Evolutionary conservation across 30 jellyfish, hydroid and myxozoan genomes (phyloP).

Genomic region (Cassiopea andromeda): DNA sequence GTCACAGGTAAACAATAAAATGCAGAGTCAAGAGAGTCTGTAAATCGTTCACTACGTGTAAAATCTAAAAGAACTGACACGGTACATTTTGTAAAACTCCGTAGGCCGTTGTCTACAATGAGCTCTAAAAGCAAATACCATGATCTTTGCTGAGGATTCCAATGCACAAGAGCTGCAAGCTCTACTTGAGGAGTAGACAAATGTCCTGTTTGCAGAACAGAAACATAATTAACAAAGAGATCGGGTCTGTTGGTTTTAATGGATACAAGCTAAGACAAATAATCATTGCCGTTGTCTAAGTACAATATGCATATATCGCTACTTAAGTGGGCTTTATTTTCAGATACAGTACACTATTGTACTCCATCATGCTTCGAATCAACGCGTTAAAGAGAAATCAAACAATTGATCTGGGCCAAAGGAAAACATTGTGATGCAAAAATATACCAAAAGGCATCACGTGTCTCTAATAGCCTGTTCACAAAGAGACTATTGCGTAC

Average conservation of each 20-base stretch:
- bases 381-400: too few species aligned
- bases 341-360: too few species aligned
- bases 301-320: too few species aligned
- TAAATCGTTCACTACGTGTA: slow-evolving; percentile 1
- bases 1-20: neutral
- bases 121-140: slow-evolving; percentile 38
- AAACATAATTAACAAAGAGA: too few species aligned
- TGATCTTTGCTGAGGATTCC: neutral
- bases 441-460: too few species aligned
- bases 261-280: neutral
- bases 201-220: neutral
- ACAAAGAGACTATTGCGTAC: too few species aligned
- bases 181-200: neutral
- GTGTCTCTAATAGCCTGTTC: too few species aligned
- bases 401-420: too few species aligned
- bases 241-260: neutral
- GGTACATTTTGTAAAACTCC: neutral
- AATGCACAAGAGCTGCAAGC: neutral
- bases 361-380: too few species aligned
- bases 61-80: slow-evolving; percentile 25
- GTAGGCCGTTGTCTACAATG: neutral
- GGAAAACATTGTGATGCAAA: too few species aligned
- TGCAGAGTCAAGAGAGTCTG: slow-evolving; percentile 2
- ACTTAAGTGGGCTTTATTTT: too few species aligned
- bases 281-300: neutral